Base-by-base conservation (phyloP, 2,888 invertebrate genomes). In the Apamea monoglypha region DNA sequence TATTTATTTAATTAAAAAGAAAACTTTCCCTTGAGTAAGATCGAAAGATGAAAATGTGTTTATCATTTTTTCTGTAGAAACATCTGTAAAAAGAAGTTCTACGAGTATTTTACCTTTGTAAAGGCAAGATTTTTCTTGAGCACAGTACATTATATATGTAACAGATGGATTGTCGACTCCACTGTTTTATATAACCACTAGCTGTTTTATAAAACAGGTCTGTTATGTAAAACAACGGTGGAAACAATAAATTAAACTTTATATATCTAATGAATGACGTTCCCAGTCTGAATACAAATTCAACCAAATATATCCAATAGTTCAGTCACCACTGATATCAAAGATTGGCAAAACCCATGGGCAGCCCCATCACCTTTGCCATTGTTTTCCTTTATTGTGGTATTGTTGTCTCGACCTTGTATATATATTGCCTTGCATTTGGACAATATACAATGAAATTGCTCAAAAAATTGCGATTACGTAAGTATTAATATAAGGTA, bases 1-100 rank as follows among this genome's bases (percentile, higher is more conserved):
- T 80, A 70, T 76, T 67, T 71, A 53, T 76, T 71, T 81, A 67
- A 82, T 76, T 81, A 82, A 76, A 71, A 82, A 69, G 5, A 50
- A 69, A 32, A 81, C 12, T n/a, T 67, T 70, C 61, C 21, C 25
- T 63, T 63, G n/a, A 68, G 44, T 50, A 64, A 44, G 6, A 47
- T 63, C 12, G 16, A 56, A 69, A 29, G 36, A 36, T 47, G 7
- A 47, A 66, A 50, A 59, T 50, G 36, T 59, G 47, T 40, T 36
- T 47, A 18, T 29, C 10, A 72, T 67, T 59, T 50, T 32, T 2
- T 36, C 1, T 12, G n/a, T 50, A 40, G 21, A 53, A 44, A 59
- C n/a, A 63, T 63, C 32, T 53, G 32, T 8, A 32, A 25, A 67
- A 40, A n/a, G 8, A 21, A 10, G 3, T 32, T 32, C 32, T n/a